Conservation (phyloP, 2,888 invertebrate genomes). For the Philhelius pedissequus region DNA sequence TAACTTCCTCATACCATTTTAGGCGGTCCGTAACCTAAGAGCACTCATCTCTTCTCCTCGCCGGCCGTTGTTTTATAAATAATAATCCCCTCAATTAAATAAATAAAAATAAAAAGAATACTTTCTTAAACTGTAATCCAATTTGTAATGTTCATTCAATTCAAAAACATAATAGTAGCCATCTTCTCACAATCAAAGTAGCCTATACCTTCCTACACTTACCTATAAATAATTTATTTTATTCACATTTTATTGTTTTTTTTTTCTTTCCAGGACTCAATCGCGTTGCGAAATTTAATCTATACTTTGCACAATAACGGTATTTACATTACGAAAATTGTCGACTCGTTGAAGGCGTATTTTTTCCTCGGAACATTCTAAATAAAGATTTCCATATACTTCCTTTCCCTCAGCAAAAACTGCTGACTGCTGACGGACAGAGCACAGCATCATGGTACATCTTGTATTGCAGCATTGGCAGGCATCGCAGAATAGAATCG, state of each 20-base stretch:
- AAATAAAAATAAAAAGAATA: too few relatives aligned
- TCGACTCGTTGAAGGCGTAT: constrained; percentile 76
- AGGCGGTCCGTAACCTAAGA: too few relatives aligned
- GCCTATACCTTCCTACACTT: neutral
- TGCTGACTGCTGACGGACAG: neutral
- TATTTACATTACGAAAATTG: constrained; percentile 75
- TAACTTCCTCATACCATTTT: too few relatives aligned
- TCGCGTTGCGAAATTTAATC: constrained; percentile 73
- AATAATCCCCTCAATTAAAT: neutral
- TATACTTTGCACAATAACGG: constrained; percentile 75
- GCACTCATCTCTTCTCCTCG: too few relatives aligned
- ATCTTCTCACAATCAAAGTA: neutral
- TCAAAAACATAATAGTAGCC: neutral
- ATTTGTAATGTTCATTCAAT: neutral
- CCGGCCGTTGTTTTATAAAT: too few relatives aligned
- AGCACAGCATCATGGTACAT: neutral
- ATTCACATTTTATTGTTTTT: neutral
- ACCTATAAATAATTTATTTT: constrained; percentile 47
- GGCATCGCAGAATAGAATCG: neutral
- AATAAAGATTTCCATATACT: neutral
- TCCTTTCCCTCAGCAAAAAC: neutral
- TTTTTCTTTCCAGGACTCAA: constrained; percentile 73
- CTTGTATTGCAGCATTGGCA: neutral
- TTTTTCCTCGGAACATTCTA: constrained; percentile 76
- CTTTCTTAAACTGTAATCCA: neutral